Conservation (phyloP, 2,888 invertebrate genomes). For the Rotaria sp. region DNA sequence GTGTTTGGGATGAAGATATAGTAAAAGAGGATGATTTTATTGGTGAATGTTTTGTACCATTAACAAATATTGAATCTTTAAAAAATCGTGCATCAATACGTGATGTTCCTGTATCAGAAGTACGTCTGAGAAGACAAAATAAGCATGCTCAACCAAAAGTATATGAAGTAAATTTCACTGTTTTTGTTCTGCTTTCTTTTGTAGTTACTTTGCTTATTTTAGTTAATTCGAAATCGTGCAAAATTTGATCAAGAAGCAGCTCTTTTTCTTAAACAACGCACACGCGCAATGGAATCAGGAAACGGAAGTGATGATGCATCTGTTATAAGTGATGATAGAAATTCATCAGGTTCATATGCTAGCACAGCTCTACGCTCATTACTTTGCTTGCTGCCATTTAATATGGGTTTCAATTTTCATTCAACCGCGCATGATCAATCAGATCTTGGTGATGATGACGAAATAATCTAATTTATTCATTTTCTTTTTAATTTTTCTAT, state of each 20-base stretch:
- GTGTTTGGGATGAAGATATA: constrained; percentile 79
- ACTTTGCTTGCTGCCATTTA: background rate
- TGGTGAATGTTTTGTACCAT: constrained; percentile 7
- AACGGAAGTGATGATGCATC: background rate
- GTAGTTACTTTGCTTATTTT: background rate
- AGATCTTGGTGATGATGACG: background rate
- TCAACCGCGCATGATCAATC: background rate
- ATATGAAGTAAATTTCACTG: background rate
- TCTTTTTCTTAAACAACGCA: background rate
- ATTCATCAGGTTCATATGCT: background rate
- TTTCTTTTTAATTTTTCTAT: background rate
- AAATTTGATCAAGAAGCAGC: background rate
- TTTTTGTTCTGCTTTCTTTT: background rate
- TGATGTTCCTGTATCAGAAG: background rate
- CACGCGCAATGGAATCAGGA: background rate
- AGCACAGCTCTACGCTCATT: background rate
- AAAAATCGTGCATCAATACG: background rate
- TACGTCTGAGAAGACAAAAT: background rate
- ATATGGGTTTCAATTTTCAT: background rate
- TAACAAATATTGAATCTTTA: background rate
- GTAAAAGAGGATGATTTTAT: constrained; percentile 49
- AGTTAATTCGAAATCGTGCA: constrained; percentile 17
- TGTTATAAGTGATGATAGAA: too few species aligned
- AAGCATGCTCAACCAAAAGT: background rate
- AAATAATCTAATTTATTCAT: background rate